These are phyloP conservation scores for Brotula barbata DNA, from an alignment of 2,797 vertebrate species.

Conservation along the genomic window DNA sequence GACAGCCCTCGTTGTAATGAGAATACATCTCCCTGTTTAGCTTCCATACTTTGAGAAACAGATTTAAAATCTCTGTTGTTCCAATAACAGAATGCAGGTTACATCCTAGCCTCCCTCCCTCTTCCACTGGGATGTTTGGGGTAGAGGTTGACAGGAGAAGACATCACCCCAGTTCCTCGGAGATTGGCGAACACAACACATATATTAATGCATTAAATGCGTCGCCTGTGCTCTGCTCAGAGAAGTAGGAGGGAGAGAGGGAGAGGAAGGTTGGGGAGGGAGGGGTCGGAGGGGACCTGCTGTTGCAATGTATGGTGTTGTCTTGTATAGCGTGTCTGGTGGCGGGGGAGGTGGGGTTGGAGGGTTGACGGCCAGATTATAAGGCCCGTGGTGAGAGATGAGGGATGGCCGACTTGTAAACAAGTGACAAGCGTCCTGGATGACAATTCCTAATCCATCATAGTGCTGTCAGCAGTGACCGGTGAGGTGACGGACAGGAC, in stretches of 20 bases:
- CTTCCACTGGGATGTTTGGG: conserved; percentile 71
- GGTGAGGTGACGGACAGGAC: conserved; percentile 75
- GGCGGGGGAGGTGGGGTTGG: conserved; percentile 32
- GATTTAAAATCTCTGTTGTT: conserved; percentile 56
- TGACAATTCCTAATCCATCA: conserved; percentile 88
- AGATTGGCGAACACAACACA: conserved; percentile 77
- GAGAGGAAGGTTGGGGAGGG: conserved; percentile 50
- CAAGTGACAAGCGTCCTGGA: conserved; percentile 83
- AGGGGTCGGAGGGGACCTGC: conserved; percentile 35
- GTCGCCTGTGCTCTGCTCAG: conserved; percentile 75
- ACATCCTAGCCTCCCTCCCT: conserved; percentile 40
- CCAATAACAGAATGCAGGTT: conserved; percentile 58
- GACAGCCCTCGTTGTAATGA: not conserved
- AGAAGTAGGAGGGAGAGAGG: conserved; percentile 56
- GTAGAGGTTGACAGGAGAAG: conserved; percentile 74
- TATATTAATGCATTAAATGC: conserved; percentile 81
- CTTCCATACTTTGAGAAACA: conserved; percentile 24
- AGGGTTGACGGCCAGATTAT: conserved; percentile 71
- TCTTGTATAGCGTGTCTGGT: conserved; percentile 73
- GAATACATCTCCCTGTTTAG: conserved; percentile 5
- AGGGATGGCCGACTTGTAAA: conserved; percentile 83
- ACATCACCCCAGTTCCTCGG: conserved; percentile 64
- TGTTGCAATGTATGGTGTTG: conserved; percentile 76
- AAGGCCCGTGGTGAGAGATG: conserved; percentile 78
- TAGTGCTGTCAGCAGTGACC: conserved; percentile 79